Percentiles rank a stretch among this genome's conserved stretches.
Conservation (phyloP, 2,113 vertebrate genomes). For the Gnathonemus longibarbis region DNA sequence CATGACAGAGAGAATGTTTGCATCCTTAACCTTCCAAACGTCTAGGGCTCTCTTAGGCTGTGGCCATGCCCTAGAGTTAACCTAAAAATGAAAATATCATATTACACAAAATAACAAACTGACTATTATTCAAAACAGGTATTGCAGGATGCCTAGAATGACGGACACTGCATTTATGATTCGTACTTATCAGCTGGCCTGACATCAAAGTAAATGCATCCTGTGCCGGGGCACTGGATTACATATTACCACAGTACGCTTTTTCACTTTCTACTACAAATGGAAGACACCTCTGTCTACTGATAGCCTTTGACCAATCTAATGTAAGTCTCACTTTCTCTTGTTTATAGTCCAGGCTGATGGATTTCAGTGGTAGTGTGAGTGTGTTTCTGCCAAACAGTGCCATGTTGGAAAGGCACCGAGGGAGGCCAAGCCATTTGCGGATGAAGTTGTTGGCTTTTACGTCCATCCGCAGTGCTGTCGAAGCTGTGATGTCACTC, state of each 20-base stretch:
- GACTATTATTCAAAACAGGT: not conserved
- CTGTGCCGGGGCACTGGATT: not conserved
- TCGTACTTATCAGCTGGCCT: not conserved
- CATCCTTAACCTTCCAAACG: not conserved
- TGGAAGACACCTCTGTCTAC: not conserved
- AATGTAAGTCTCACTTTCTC: not conserved
- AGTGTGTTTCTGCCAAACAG: no score
- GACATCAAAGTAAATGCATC: not conserved
- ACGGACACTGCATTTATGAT: not conserved
- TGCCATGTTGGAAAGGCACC: no score
- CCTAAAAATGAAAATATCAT: slow-evolving; percentile 1
- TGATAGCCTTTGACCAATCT: not conserved
- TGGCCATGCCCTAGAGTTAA: not conserved
- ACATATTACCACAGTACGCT: not conserved
- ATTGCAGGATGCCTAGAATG: not conserved
- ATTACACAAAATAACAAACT: not conserved
- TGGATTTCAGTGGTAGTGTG: no score
- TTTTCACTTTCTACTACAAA: not conserved
- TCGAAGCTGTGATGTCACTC: no score
- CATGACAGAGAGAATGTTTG: not conserved
- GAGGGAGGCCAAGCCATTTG: no score
- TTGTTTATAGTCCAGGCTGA: no score
- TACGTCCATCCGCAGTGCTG: no score
- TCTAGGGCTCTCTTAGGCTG: not conserved
- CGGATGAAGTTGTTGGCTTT: no score